Conservation (phyloP, 2,888 invertebrate genomes). For the Protodeltote pygarga region DNA sequence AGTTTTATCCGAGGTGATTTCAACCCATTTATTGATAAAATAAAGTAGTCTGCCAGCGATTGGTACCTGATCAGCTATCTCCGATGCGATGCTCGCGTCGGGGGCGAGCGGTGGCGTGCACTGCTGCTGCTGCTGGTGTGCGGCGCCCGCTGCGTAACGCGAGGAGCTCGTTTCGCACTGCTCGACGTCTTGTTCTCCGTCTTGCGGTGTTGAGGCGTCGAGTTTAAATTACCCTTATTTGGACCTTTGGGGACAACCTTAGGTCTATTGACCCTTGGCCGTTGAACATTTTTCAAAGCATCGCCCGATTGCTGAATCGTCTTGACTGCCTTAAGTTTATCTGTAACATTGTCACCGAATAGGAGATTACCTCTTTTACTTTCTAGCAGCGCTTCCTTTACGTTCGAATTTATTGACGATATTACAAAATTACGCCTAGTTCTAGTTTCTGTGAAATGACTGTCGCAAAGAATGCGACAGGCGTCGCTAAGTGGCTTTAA, state of each 20-base stretch:
- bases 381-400: not conserved
- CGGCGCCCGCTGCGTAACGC: not conserved
- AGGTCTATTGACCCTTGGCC: not conserved
- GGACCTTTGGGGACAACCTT: not conserved
- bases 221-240: not conserved
- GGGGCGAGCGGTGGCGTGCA: not conserved
- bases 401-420: not conserved
- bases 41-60: not conserved
- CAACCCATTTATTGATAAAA: not conserved
- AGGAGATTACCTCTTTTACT: not conserved
- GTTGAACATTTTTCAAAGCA: not conserved
- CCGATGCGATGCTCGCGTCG: not conserved
- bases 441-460: not conserved
- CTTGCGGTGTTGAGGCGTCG: not conserved
- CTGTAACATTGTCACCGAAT: not conserved
- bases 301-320: not conserved
- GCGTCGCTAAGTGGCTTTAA: constrained; percentile 16
- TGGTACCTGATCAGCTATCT: not conserved
- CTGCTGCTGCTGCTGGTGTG: not conserved
- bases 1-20: not conserved
- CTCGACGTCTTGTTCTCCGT: not conserved
- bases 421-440: not conserved
- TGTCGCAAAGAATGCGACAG: constrained; percentile 16
- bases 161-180: no score
- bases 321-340: not conserved